Evolutionary conservation across 2,113 vertebrate species (phyloP), one percentile per base, ranked within the genome.

Genomic region (Microtus oregoni): DNA sequence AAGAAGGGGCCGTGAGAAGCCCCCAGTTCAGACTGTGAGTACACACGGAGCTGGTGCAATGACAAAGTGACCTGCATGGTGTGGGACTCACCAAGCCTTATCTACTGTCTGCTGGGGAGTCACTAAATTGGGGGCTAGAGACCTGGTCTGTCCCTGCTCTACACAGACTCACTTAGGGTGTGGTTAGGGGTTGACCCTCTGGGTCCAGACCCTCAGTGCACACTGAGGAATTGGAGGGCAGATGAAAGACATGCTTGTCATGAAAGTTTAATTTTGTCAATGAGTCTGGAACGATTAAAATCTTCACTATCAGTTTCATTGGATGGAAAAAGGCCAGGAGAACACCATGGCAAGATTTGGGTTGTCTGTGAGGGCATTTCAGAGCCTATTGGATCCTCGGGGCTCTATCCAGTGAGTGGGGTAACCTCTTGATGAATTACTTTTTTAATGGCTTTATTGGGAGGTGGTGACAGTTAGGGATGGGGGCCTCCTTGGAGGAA

Each of bases 21-120:
- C 88, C 78, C 38, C 11, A 4, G 28, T 30, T 72, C 35, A 70
- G 75, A 11, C 65, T 12, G 50, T 6, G 4, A 17, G 14, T 52
- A 11, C 6, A 32, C 24, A 17, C 1, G 22, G 15, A 28, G 15
- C 91, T 47, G 13, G 50, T 2, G 3, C 32, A 6, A 55, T 19
- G 55, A 38, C 61, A 52, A 55, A n/a, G 28, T 41, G 81, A 38
- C 1, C 2, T 28, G 17, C 1, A 2, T 0, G 11, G 75, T 1
- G 0, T 13, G 11, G 9, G 38, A 30, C 26, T 38, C 7, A 2
- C 13, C 70, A 5, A 4, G 19, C 12, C 20, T 47, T 22, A 3
- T 3, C 5, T 11, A 1, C 0, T 20, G 15, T 47, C 76, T 55
- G 8, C 28, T 14, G n/a, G 20, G 17, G 35, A 38, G 38, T 28